phyloP scores from a whole-genome alignment of 2,888 invertebrate species.

The Idaea dimidiata region DNA sequence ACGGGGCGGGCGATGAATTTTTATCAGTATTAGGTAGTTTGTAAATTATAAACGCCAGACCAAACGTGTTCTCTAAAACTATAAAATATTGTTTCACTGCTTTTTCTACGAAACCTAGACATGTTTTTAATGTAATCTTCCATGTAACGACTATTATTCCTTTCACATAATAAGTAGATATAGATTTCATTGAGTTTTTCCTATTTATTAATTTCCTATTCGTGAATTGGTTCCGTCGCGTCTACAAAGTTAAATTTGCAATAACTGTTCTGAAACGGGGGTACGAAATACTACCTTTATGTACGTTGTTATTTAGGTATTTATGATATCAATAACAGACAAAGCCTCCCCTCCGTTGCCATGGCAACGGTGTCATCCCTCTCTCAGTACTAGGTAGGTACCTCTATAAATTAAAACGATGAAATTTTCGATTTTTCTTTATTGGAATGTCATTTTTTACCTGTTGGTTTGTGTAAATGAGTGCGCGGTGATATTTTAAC shows the following conservation, averaged over 20 bases:
- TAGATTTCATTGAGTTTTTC: slow-evolving; percentile 26
- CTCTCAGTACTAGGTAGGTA: slow-evolving; percentile 8
- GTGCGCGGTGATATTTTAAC: slow-evolving; percentile 57
- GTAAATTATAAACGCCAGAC: too few relatives aligned
- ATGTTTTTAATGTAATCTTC: too few relatives aligned
- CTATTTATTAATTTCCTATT: slow-evolving; percentile 2
- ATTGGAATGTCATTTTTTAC: slow-evolving; percentile 24
- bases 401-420: slow-evolving; percentile 1
- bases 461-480: slow-evolving; percentile 57
- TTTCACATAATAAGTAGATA: not conserved
- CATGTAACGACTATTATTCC: too few relatives aligned
- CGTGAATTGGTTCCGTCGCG: not conserved
- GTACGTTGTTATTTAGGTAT: slow-evolving; percentile 30
- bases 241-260: not conserved
- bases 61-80: too few relatives aligned
- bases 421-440: slow-evolving; percentile 6
- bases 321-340: slow-evolving; percentile 47
- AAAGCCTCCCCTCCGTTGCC: slow-evolving; percentile 53
- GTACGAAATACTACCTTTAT: not conserved
- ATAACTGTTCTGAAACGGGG: not conserved
- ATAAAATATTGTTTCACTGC: too few relatives aligned
- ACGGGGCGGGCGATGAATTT: too few relatives aligned
- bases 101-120: too few relatives aligned
- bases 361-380: slow-evolving; percentile 49
- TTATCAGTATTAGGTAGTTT: too few relatives aligned